phyloP scores from a whole-genome alignment of 2,113 vertebrate species.

The Caracal caracal region DNA sequence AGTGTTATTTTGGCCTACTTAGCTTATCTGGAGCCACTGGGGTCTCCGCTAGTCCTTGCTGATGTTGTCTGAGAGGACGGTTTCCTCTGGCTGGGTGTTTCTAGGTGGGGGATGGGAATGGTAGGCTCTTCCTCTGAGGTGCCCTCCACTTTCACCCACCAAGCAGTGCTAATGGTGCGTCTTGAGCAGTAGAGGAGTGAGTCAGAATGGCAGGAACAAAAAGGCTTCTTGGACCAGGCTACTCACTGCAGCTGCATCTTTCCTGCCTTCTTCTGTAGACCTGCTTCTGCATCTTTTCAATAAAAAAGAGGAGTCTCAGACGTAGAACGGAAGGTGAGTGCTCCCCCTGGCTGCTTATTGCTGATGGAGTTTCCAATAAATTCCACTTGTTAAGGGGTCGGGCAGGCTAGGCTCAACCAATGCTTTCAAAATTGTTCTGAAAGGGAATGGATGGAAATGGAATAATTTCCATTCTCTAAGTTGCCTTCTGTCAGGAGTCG shows the following conservation, averaged over 20 bases:
- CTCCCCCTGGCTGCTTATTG: neutral
- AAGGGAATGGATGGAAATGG: neutral
- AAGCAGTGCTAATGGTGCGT: rapidly evolving
- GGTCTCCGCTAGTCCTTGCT: neutral
- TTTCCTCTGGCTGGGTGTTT: neutral
- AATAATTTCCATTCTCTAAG: neutral
- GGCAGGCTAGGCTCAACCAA: neutral
- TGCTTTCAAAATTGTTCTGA: neutral
- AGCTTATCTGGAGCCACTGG: neutral
- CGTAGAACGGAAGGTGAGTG: rapidly evolving
- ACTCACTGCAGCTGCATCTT: neutral
- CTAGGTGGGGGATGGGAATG: too few relatives aligned
- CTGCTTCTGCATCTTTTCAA: neutral
- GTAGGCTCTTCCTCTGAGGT: neutral
- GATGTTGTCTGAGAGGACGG: rapidly evolving
- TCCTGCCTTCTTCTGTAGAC: neutral
- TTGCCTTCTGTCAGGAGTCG: neutral
- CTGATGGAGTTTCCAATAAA: neutral
- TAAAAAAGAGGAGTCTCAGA: neutral
- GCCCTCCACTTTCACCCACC: neutral
- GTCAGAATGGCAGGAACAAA: neutral
- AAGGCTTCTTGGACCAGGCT: neutral
- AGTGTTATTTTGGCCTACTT: neutral
- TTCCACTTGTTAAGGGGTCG: neutral
- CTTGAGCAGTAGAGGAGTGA: neutral